Evolutionary conservation across 2,888 invertebrate genomes (phyloP).

Genomic region (Erebia epiphron): DNA sequence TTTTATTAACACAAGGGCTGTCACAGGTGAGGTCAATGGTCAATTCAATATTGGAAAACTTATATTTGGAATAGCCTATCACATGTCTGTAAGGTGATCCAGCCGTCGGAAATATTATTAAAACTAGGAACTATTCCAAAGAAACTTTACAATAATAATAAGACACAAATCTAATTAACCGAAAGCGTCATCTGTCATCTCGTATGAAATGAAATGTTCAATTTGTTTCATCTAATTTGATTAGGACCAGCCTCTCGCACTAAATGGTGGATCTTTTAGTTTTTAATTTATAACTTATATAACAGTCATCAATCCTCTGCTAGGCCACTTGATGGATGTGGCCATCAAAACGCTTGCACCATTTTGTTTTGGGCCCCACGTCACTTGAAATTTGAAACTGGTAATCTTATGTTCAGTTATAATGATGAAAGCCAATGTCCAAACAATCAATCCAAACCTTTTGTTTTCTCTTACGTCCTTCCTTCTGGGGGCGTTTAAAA

Average conservation of each 20-base stretch:
- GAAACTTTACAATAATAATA: slow-evolving; percentile 6
- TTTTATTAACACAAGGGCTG: no score
- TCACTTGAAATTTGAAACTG: slow-evolving; percentile 17
- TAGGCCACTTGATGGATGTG: slow-evolving; percentile 33
- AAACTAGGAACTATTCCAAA: background rate
- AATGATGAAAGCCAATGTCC: background rate
- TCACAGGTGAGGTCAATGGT: no score
- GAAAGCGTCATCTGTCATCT: slow-evolving; percentile 16
- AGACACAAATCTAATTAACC: slow-evolving; percentile 12
- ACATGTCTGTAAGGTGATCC: background rate
- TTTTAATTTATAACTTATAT: slow-evolving; percentile 34
- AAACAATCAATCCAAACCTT: no score
- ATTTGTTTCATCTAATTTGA: slow-evolving; percentile 36
- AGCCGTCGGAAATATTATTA: background rate
- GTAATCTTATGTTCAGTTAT: slow-evolving; percentile 7
- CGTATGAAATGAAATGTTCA: slow-evolving; percentile 25
- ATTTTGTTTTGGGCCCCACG: slow-evolving; percentile 33
- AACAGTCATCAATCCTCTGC: slow-evolving; percentile 30
- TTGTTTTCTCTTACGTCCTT: no score
- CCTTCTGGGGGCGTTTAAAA: no score
- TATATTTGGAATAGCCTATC: background rate
- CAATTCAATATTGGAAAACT: no score
- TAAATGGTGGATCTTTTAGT: slow-evolving; percentile 31
- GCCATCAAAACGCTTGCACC: slow-evolving; percentile 35
- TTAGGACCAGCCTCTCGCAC: slow-evolving; percentile 27